Evolutionary conservation across 1,140 invertebrate species (phyloP).

Genomic region (Metopolophium dirhodum): DNA sequence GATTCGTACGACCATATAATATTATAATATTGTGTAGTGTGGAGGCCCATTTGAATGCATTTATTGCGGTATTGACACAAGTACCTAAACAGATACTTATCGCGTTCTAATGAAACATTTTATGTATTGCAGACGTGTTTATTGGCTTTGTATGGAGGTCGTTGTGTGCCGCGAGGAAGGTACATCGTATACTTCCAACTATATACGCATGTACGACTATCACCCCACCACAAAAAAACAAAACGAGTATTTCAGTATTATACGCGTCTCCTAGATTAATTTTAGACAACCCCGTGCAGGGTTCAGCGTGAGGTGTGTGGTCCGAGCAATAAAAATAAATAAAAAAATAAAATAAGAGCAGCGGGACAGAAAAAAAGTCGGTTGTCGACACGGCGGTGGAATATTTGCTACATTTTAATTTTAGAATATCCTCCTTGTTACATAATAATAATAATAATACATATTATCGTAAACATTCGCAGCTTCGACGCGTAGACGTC

Average conservation of each 20-base stretch:
- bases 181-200: not conserved
- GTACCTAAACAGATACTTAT: not conserved
- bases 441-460: not conserved
- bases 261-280: not conserved
- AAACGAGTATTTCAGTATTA: not conserved
- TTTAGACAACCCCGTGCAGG: constrained; percentile 5
- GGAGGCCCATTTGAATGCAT: not conserved
- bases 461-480: constrained; percentile 11
- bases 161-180: not conserved
- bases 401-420: not conserved
- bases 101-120: not conserved
- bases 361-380: not conserved
- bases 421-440: not conserved
- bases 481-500: not conserved
- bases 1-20: no score
- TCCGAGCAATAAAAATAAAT: constrained; percentile 14
- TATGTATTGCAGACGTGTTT: not conserved
- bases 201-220: not conserved
- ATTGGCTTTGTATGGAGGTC: not conserved
- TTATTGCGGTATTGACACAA: not conserved
- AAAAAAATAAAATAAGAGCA: not conserved
- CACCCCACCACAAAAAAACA: not conserved
- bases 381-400: not conserved
- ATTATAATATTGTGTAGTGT: no score
- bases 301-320: not conserved